Evolutionary conservation across 2,888 invertebrate genomes (phyloP).

Genomic region (Chouioia cunea): DNA sequence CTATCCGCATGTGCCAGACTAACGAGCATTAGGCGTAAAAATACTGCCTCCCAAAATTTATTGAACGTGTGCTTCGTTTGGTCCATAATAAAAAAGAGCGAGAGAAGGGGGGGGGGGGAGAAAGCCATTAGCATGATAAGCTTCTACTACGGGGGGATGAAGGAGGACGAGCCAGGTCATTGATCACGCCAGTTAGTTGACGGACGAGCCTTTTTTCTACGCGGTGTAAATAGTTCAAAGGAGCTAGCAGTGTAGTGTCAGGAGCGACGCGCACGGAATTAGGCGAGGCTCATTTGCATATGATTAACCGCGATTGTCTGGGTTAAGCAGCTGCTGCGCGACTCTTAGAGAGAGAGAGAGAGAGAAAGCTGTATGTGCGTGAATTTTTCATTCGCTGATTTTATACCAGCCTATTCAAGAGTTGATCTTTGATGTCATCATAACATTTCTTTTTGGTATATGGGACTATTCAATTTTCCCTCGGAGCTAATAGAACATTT

Average conservation of each 20-base stretch:
- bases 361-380: too few relatives aligned
- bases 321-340: constrained; percentile 8
- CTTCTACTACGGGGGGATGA: background rate
- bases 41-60: constrained; percentile 1
- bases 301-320: constrained; percentile 45
- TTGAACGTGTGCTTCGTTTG: background rate
- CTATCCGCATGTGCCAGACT: too few relatives aligned
- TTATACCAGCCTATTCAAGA: too few relatives aligned
- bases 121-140: constrained; percentile 30
- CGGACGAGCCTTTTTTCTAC: background rate
- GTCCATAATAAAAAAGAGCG: too few relatives aligned
- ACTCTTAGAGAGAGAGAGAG: too few relatives aligned
- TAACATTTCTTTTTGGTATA: too few relatives aligned
- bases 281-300: constrained; percentile 49
- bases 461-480: too few relatives aligned
- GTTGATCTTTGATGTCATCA: too few relatives aligned
- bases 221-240: constrained; percentile 10
- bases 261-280: constrained; percentile 28
- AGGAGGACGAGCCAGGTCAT: background rate
- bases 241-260: background rate
- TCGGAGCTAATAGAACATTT: too few relatives aligned
- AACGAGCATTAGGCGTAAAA: too few relatives aligned
- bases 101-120: background rate
- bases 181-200: constrained; percentile 21
- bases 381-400: too few relatives aligned